A percentile compares a stretch with the other conserved stretches of the same genome.
Conservation (phyloP, 2,113 vertebrate genomes). For the Perccottus glenii region DNA sequence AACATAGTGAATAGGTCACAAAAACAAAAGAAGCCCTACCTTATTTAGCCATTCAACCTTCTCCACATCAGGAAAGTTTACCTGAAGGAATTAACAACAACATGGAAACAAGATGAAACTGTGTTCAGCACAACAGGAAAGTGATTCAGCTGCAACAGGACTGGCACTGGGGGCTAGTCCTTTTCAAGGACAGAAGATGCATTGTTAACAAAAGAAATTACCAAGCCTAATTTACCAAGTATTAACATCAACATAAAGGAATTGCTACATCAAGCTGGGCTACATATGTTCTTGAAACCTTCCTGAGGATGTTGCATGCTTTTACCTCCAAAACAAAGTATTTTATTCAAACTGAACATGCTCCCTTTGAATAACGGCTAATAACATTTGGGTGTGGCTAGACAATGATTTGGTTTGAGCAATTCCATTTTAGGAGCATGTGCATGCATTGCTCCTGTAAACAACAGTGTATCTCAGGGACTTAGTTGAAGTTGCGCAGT, state of each 20-base stretch:
- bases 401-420: slow-evolving; percentile 21
- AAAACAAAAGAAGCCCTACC: slow-evolving; percentile 71
- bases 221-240: no score
- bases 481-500: background rate
- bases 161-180: background rate
- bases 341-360: background rate
- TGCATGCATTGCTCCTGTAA: background rate
- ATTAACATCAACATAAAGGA: no score
- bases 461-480: background rate
- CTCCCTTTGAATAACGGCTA: no score
- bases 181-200: background rate
- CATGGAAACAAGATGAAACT: background rate
- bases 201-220: background rate
- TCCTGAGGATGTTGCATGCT: background rate
- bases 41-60: slow-evolving; percentile 95
- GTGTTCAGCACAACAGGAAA: slow-evolving; percentile 15
- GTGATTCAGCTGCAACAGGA: slow-evolving; percentile 2
- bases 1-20: background rate
- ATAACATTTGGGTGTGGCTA: slow-evolving; percentile 50
- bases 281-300: no score
- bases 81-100: slow-evolving; percentile 71
- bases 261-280: no score
- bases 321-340: slow-evolving; percentile 1
- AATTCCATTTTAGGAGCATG: slow-evolving; percentile 11
- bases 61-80: slow-evolving; percentile 92